A percentile compares a stretch with the other conserved stretches of the same genome.
phyloP scores from a whole-genome alignment of 1,140 invertebrate species.

The Brachionus manjavacas region DNA sequence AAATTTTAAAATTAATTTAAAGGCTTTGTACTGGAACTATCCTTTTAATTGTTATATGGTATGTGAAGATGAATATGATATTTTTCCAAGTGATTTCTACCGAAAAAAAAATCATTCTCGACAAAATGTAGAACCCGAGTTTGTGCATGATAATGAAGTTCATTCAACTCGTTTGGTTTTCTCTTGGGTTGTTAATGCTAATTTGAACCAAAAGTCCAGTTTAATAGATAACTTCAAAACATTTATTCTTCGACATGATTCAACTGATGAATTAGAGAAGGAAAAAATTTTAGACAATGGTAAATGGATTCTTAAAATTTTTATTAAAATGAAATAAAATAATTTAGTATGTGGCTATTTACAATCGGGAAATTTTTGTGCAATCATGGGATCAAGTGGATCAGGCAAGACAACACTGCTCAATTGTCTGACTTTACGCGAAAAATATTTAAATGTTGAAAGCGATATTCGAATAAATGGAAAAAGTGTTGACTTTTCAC shows the following conservation, averaged over 20 bases:
- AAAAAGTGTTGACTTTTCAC: slow-evolving; percentile 47
- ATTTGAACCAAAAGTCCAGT: background rate
- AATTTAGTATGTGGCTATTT: slow-evolving; percentile 64
- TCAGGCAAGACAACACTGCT: slow-evolving; percentile 91
- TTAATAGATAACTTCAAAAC: background rate
- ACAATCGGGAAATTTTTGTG: slow-evolving; percentile 78
- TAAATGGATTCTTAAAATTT: slow-evolving; percentile 48
- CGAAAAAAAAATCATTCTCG: no score
- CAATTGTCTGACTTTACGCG: slow-evolving; percentile 78
- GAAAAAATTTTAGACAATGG: slow-evolving; percentile 56
- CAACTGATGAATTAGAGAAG: background rate
- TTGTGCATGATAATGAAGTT: background rate
- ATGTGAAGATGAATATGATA: background rate
- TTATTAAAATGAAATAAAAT: no score
- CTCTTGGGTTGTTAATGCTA: background rate
- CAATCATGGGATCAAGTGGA: slow-evolving; percentile 87
- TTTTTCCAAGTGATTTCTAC: background rate
- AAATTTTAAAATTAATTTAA: background rate
- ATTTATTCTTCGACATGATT: background rate
- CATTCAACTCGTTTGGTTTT: background rate
- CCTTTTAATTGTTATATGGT: background rate
- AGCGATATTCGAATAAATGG: slow-evolving; percentile 63
- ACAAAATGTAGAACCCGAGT: no score
- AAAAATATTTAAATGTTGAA: slow-evolving; percentile 65
- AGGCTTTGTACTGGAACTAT: background rate